Evolutionary conservation across 1,140 invertebrate species (phyloP), one percentile per base, ranked within the genome.

Genomic region (Camponotus floridanus): DNA sequence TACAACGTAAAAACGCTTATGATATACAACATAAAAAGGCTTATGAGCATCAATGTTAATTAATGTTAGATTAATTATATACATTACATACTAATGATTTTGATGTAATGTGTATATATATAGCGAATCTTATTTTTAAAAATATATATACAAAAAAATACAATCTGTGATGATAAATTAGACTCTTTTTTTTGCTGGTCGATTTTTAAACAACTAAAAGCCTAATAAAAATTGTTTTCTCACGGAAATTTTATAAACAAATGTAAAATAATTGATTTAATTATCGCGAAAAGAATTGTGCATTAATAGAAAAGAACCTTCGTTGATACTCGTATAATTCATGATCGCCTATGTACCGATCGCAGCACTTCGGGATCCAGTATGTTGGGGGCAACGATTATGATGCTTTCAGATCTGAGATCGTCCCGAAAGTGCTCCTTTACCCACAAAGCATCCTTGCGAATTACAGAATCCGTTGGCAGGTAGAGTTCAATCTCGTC

Each of bases 321-420:
- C 76, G 59, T 57, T 65, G 73, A 90, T 87, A 89, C 70, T 81
- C 87, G 88, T 85, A 90, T 87, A 85, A 90, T 87, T 86, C 74
- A 90, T 87, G 86, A 81, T 90, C 86, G 80, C 74, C 80, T 90
- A 87, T 87, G 92, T 93, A 95, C 95, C 92, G 92, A 88, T 86
- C 91, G 86, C 64, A 95, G 89, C 61, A 95, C 92, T 88, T 94
- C 88, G 6, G 94, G 94, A 13, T 94, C 91, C 57, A 95, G 87
- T 18, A 95, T 90, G 85, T 95, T 95, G 21, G 95, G 93, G 0
- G 95, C 95, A 11, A 92, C 94, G n/a, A 95, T 76, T 76, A 95
- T 94, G 71, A 95, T 93, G 87, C 92, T 94, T 79, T 95, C 94
- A 83, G 94, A 95, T 85, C 92, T 92, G 59, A 95, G 90, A 85